Percentiles rank a stretch among this genome's conserved stretches.
Conservation (phyloP, 2,888 invertebrate genomes). For the Syrphus vitripennis region DNA sequence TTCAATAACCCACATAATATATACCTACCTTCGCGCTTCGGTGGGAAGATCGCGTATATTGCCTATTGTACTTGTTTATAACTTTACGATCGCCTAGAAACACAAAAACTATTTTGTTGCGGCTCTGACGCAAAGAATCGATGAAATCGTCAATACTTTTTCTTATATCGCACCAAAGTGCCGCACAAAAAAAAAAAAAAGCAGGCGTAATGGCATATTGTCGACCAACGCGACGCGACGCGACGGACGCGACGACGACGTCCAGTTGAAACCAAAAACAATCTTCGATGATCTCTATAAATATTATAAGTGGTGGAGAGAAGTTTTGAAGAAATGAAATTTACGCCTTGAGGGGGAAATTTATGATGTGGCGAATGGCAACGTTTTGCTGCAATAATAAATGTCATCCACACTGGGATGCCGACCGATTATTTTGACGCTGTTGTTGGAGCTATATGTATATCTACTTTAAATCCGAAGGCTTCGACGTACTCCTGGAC, state of each 20-base stretch:
- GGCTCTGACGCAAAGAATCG: constrained; percentile 38
- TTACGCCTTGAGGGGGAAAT: constrained; percentile 67
- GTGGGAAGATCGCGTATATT: constrained; percentile 1
- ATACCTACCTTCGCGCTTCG: no score
- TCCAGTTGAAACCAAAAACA: constrained; percentile 32
- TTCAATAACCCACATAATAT: not conserved
- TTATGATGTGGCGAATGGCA: constrained; percentile 71
- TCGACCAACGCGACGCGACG: not conserved
- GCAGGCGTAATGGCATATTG: not conserved
- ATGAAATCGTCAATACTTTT: constrained; percentile 38
- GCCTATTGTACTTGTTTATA: constrained; percentile 12
- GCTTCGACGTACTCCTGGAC: not conserved
- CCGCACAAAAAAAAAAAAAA: constrained; percentile 36
- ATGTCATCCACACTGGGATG: constrained; percentile 64
- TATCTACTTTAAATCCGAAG: constrained; percentile 20
- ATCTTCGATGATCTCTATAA: constrained; percentile 65
- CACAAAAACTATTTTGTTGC: constrained; percentile 9
- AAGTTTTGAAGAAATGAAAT: constrained; percentile 57
- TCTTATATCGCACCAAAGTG: constrained; percentile 52
- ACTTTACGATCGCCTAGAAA: constrained; percentile 43
- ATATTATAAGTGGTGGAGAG: constrained; percentile 41
- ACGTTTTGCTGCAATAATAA: constrained; percentile 67
- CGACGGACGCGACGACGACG: not conserved
- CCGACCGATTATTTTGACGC: constrained; percentile 42
- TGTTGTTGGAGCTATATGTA: not conserved